Base-by-base conservation (phyloP, 2,797 vertebrate species). In the Vespertilio murinus region DNA sequence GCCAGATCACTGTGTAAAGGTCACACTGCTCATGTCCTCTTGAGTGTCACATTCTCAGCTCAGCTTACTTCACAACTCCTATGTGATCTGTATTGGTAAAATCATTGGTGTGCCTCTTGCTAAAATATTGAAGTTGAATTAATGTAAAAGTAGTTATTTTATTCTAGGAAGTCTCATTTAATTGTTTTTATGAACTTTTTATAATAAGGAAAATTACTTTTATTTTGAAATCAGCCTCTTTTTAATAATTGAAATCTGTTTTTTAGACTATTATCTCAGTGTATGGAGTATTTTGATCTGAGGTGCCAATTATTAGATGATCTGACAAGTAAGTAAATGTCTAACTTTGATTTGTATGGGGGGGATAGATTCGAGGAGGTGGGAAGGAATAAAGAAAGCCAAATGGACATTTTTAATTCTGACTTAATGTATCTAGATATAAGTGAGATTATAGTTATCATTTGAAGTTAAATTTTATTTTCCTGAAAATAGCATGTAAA, bases 241-340 rank as follows among this genome's bases (percentile, higher is more conserved):
- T 45, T 86, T 87, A 74, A 30, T 97, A 87, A 95, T 86, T 96
- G 79, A 83, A 0, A 0, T 95, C 71, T 92, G 13, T 89, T 17
- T 98, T 98, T 93, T 97, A 99, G 99, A 97, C 98, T 99, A 70
- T 97, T 99, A 92, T 99, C 99, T 54, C 99, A 99, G 89, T 99
- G 99, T 98, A 99, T 99, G 0, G 99, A 99, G 94, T 99, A 99
- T 98, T 99, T 99, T 98, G 99, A 99, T 97, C 98, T 99, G 96
- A 98, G 99, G 85, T 99, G 99, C 97, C 99, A 99, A 74, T 98
- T 99, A 69, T 91, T 99, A 97, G 99, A 99, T 97, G 99, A 99
- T 96, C 98, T 99, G 71, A 99, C 99, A 47, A 99, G 99, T 99
- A 98, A 99, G 99, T 98, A 93, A 69, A 96, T 86, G 2, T 56